phyloP scores from a whole-genome alignment of 2,888 invertebrate genomes.

The Orgyia antiqua region DNA sequence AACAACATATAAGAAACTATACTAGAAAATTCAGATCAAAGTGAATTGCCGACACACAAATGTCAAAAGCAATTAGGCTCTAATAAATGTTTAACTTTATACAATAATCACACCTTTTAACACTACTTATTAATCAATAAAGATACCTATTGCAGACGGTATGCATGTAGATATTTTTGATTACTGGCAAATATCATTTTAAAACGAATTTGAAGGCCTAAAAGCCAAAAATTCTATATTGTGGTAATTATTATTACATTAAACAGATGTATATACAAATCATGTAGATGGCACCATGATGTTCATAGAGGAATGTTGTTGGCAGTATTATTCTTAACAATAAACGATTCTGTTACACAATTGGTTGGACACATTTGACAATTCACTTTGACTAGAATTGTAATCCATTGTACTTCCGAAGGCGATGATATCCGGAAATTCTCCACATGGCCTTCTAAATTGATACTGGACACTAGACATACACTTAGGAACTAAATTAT shows the following conservation, averaged over 20 bases:
- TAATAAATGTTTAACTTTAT: not conserved
- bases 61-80: not conserved
- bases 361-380: conserved; percentile 24
- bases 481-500: conserved; percentile 60
- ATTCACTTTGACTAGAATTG: conserved; percentile 60
- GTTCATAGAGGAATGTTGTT: conserved; percentile 55
- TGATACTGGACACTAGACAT: conserved; percentile 44
- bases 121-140: no score
- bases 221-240: no score
- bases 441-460: conserved; percentile 18
- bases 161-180: no score
- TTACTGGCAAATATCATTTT: no score
- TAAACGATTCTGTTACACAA: conserved; percentile 34
- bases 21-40: conserved; percentile 49
- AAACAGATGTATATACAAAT: no score
- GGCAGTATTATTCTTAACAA: conserved; percentile 51
- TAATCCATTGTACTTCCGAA: conserved; percentile 35
- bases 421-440: conserved; percentile 16
- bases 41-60: conserved; percentile 29
- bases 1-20: conserved; percentile 9
- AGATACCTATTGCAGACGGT: no score
- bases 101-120: not conserved
- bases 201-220: no score
- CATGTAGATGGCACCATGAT: conserved; percentile 50
- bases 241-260: no score